A percentile compares a stretch with the other conserved stretches of the same genome.
phyloP scores from a whole-genome alignment of 2,113 vertebrate genomes.

The Bothrops jararaca region DNA sequence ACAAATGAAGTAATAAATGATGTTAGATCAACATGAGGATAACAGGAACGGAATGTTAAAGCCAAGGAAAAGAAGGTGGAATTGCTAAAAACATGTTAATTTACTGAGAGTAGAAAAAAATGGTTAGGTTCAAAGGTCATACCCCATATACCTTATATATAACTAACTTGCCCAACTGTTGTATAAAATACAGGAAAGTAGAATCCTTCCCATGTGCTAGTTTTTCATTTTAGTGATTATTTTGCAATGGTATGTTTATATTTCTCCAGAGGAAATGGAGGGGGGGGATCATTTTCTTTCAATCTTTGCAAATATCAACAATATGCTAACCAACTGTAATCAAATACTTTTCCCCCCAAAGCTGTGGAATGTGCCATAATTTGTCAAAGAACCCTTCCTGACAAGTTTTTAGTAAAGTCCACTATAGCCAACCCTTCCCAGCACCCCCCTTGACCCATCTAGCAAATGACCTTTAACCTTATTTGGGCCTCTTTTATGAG shows the following conservation, averaged over 20 bases:
- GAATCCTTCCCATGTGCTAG: background rate
- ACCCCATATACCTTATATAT: slow-evolving; percentile 60
- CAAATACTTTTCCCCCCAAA: slow-evolving; percentile 78
- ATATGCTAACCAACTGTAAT: slow-evolving; percentile 83
- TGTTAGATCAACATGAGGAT: slow-evolving; percentile 25
- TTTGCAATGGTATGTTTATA: background rate
- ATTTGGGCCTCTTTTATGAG: slow-evolving; percentile 92
- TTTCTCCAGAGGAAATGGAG: background rate
- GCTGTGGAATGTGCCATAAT: slow-evolving; percentile 91
- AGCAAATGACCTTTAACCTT: slow-evolving; percentile 92
- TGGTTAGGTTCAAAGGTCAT: slow-evolving; percentile 69
- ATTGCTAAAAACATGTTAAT: slow-evolving; percentile 60
- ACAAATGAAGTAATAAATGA: slow-evolving; percentile 43
- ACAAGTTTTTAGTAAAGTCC: slow-evolving; percentile 91
- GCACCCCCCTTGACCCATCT: slow-evolving; percentile 88
- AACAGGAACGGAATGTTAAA: slow-evolving; percentile 49
- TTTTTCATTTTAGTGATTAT: accelerated
- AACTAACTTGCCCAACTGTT: slow-evolving; percentile 38
- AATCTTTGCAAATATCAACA: slow-evolving; percentile 74
- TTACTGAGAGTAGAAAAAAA: slow-evolving; percentile 64
- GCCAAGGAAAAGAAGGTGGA: slow-evolving; percentile 21
- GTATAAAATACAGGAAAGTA: background rate
- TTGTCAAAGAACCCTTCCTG: slow-evolving; percentile 88
- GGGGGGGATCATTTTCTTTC: slow-evolving; percentile 25
- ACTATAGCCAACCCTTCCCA: slow-evolving; percentile 80